These are phyloP conservation scores for Piezodorus guildinii DNA, from an alignment of 1,140 invertebrate genomes.

Conservation along the genomic window DNA sequence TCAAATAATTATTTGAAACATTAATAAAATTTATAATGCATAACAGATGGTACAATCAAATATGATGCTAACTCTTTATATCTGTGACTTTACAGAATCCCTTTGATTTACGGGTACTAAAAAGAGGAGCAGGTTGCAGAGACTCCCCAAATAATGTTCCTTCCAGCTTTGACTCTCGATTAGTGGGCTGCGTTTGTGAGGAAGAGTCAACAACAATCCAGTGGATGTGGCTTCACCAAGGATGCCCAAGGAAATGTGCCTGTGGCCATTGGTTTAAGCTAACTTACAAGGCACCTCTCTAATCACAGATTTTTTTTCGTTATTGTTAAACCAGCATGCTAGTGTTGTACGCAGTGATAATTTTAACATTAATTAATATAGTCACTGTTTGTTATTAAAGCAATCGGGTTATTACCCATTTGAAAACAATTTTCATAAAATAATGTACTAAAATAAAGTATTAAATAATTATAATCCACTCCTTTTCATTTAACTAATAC, in stretches of 20 bases:
- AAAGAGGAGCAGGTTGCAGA: constrained; percentile 69
- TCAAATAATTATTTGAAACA: no score
- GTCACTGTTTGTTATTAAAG: no score
- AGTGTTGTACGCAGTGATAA: no score
- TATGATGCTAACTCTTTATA: constrained; percentile 32
- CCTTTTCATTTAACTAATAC: no score
- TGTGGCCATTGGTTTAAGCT: constrained; percentile 96
- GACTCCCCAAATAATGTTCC: constrained; percentile 79
- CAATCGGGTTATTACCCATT: no score
- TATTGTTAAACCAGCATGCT: no score
- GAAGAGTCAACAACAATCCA: constrained; percentile 74
- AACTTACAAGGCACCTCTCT: constrained; percentile 28
- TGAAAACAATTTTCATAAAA: no score
- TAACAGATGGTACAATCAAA: no score
- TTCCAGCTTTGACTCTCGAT: constrained; percentile 73
- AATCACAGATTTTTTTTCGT: not conserved
- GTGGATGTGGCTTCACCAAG: constrained; percentile 91
- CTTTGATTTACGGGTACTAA: constrained; percentile 72
- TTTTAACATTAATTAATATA: no score
- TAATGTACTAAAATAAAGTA: no score
- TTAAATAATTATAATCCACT: no score
- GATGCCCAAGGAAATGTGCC: constrained; percentile 76
- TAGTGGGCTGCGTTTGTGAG: constrained; percentile 94
- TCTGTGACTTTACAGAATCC: constrained; percentile 56
- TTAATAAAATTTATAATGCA: no score